Conservation (phyloP, 2,797 vertebrate genomes). For the Nyctalus aviator region DNA sequence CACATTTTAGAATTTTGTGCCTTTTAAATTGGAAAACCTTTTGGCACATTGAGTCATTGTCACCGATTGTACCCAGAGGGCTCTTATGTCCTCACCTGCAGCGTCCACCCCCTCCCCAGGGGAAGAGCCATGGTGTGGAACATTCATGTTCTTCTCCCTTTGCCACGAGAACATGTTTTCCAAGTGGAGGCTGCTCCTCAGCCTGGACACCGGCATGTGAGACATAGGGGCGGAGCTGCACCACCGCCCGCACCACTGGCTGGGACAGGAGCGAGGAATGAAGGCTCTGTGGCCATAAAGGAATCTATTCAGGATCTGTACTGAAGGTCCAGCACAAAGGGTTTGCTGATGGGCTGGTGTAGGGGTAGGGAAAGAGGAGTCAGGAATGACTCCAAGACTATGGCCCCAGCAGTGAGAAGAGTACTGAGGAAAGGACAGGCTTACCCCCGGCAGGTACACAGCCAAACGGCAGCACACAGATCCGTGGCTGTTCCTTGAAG, state of each 20-base stretch:
- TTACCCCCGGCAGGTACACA: not conserved
- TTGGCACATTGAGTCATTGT: not conserved
- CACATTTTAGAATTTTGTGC: constrained; percentile 21
- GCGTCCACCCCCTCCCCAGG: too few relatives aligned
- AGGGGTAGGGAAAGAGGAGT: not conserved
- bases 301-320: not conserved
- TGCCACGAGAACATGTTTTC: not conserved
- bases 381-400: not conserved
- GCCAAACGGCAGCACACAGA: not conserved
- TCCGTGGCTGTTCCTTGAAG: not conserved
- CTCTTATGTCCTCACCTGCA: not conserved
- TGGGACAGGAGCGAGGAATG: not conserved
- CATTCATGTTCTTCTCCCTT: not conserved
- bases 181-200: not conserved
- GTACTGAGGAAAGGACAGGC: not conserved
- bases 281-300: not conserved
- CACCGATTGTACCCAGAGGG: not conserved
- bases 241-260: not conserved
- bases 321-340: not conserved
- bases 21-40: constrained; percentile 22
- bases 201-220: not conserved
- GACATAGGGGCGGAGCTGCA: not conserved
- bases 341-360: not conserved
- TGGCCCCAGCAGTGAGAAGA: not conserved
- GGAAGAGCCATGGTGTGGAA: not conserved